Percentiles rank a stretch among this genome's conserved stretches.
phyloP scores from a whole-genome alignment of 1,140 invertebrate genomes.

The Leptinotarsa undecemlineata region DNA sequence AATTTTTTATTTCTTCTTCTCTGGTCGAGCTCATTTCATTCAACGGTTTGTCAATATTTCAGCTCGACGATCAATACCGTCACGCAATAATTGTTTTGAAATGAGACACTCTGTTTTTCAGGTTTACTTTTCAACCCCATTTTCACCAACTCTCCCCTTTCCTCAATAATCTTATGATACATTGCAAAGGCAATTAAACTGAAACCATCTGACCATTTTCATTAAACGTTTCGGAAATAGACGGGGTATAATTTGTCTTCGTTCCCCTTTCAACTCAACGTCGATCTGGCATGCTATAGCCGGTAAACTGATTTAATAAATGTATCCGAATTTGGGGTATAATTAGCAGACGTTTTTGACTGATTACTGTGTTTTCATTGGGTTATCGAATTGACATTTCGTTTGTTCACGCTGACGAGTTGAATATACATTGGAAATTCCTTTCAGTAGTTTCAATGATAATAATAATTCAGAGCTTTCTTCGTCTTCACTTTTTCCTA shows the following conservation, averaged over 20 bases:
- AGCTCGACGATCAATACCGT: too few species aligned
- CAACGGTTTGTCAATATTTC: too few species aligned
- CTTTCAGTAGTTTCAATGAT: too few species aligned
- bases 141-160: not conserved
- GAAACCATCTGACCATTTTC: not conserved
- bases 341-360: constrained; percentile 8
- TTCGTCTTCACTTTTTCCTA: too few species aligned
- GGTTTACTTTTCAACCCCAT: too few species aligned
- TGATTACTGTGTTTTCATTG: constrained; percentile 11
- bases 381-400: not conserved
- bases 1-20: too few species aligned
- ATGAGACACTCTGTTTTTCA: too few species aligned
- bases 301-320: constrained; percentile 9
- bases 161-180: not conserved
- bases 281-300: constrained; percentile 3
- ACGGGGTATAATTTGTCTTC: constrained; percentile 7
- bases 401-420: too few species aligned
- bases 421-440: too few species aligned
- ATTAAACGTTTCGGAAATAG: not conserved
- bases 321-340: not conserved
- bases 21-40: too few species aligned
- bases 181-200: not conserved
- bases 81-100: too few species aligned
- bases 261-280: constrained; percentile 9
- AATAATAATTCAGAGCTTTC: too few species aligned